Evolutionary conservation across 2,113 vertebrate species (phyloP).

Genomic region (Leiothrix lutea): DNA sequence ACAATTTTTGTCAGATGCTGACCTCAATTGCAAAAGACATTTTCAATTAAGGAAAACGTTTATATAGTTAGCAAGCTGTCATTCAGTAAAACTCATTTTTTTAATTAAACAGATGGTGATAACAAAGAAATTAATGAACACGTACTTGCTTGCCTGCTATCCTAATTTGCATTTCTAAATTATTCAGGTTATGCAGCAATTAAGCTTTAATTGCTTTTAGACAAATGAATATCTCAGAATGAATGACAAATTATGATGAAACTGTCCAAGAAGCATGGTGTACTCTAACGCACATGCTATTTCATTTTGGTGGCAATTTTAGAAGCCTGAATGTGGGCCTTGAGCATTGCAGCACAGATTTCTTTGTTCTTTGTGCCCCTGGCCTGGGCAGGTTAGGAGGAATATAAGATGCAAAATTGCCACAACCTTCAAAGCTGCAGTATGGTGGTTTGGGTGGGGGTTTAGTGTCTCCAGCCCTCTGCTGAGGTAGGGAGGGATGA

Average conservation of each 20-base stretch:
- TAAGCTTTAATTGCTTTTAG: constrained; percentile 79
- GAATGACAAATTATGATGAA: constrained; percentile 68
- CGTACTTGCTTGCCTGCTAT: constrained; percentile 70
- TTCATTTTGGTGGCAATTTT: constrained; percentile 6
- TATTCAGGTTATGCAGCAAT: constrained; percentile 76
- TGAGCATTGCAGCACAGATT: not conserved
- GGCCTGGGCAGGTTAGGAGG: not conserved
- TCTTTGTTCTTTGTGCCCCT: not conserved
- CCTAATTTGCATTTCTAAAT: constrained; percentile 78
- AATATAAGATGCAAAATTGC: not conserved
- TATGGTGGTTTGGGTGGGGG: fast-evolving
- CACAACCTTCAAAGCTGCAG: not conserved
- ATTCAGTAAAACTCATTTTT: constrained; percentile 76
- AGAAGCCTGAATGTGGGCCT: not conserved
- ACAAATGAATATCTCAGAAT: constrained; percentile 75
- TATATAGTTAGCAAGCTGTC: constrained; percentile 72
- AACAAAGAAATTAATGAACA: constrained; percentile 79
- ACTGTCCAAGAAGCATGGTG: constrained; percentile 12
- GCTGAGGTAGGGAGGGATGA: not conserved
- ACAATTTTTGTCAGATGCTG: constrained; percentile 68
- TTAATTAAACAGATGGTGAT: constrained; percentile 79
- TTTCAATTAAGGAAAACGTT: constrained; percentile 71
- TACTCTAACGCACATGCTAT: not conserved
- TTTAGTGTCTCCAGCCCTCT: not conserved
- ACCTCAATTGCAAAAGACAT: constrained; percentile 65